phyloP scores from a whole-genome alignment of 2,888 invertebrate species.

The Hesperia comma region DNA sequence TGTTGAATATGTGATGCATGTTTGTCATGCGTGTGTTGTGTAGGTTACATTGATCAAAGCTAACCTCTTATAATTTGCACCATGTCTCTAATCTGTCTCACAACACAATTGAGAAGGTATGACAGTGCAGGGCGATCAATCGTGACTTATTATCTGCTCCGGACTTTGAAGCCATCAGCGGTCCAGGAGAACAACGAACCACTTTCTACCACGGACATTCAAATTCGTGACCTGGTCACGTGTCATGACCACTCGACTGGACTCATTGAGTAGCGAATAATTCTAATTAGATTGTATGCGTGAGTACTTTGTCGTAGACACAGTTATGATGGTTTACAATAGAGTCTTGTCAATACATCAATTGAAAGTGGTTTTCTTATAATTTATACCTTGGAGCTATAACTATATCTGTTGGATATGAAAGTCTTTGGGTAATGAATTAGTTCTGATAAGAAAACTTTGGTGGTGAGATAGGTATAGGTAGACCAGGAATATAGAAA shows the following conservation, averaged over 20 bases:
- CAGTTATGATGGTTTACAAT: slow-evolving; percentile 45
- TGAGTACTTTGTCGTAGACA: background rate
- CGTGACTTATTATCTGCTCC: slow-evolving; percentile 58
- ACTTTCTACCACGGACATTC: slow-evolving; percentile 66
- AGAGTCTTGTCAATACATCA: slow-evolving; percentile 51
- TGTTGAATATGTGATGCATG: no score
- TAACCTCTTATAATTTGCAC: slow-evolving; percentile 47
- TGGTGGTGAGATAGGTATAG: no score
- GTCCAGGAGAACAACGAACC: slow-evolving; percentile 71
- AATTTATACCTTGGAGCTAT: no score
- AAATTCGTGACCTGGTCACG: slow-evolving; percentile 60
- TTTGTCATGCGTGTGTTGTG: no score
- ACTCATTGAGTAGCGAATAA: slow-evolving; percentile 34
- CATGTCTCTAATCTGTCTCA: slow-evolving; percentile 46
- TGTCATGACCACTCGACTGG: slow-evolving; percentile 41
- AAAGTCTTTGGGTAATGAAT: no score
- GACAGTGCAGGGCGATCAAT: slow-evolving; percentile 67
- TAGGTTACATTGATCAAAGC: background rate
- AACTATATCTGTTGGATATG: no score
- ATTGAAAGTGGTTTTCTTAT: slow-evolving; percentile 42
- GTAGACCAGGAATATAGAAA: no score
- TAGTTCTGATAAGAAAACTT: no score
- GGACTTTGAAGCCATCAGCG: slow-evolving; percentile 64
- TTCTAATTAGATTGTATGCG: slow-evolving; percentile 12
- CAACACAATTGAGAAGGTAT: slow-evolving; percentile 53